A percentile compares a stretch with the other conserved stretches of the same genome.
These are phyloP conservation scores for Andrena marginata DNA, from an alignment of 2,888 invertebrate species.

Conservation along the genomic window DNA sequence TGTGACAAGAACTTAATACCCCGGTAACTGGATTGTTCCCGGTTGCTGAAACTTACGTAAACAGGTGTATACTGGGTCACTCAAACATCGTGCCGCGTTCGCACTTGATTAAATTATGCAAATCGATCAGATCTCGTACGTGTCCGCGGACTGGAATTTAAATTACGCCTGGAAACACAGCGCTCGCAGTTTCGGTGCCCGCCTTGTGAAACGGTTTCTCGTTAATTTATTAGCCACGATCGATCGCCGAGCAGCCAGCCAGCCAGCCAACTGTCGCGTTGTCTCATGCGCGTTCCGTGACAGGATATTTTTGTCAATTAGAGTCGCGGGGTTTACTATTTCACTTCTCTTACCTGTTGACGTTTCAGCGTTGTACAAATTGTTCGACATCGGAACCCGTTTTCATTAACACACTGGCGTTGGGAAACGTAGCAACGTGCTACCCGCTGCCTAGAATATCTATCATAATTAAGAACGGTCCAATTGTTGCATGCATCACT, in stretches of 20 bases:
- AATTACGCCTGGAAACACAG: constrained; percentile 53
- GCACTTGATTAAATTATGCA: constrained; percentile 63
- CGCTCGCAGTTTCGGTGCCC: constrained; percentile 36
- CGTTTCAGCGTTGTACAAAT: constrained; percentile 29
- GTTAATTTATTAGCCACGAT: constrained; percentile 46
- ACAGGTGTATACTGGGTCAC: constrained; percentile 61
- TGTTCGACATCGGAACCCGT: not conserved
- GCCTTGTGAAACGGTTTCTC: constrained; percentile 46
- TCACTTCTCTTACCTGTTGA: constrained; percentile 2
- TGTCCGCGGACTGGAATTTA: constrained; percentile 58
- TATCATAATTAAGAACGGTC: too few relatives aligned
- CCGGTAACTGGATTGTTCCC: constrained; percentile 53
- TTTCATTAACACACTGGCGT: not conserved
- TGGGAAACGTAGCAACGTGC: not conserved
- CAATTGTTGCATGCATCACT: too few relatives aligned
- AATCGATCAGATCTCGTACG: constrained; percentile 53
- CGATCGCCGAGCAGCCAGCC: constrained; percentile 36
- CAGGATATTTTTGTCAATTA: constrained; percentile 39
- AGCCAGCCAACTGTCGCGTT: constrained; percentile 17
- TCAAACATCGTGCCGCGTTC: constrained; percentile 57
- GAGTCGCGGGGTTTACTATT: constrained; percentile 37
- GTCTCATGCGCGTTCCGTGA: constrained; percentile 17
- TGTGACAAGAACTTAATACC: constrained; percentile 53
- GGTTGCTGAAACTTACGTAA: constrained; percentile 60
- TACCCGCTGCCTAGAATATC: too few relatives aligned